Base-by-base conservation (phyloP, 2,888 invertebrate species). In the Latrodectus hesperus region DNA sequence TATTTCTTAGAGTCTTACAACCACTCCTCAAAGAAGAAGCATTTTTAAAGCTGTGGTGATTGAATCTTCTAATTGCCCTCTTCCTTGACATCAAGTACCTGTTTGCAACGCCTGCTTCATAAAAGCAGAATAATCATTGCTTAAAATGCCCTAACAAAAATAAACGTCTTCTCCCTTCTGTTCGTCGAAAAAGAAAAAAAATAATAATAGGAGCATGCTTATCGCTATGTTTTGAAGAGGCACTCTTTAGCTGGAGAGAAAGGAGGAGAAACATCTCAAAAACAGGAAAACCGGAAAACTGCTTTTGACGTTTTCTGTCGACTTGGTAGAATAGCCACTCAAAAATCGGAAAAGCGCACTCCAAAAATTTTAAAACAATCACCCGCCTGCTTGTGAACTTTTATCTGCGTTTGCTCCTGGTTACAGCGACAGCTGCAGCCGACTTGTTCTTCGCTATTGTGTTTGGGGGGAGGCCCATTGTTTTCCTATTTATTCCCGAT, bases 401-500 rank as follows among this genome's bases (percentile, higher is more conserved):
- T 60, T 60, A 60, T 60, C 60, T 60, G 60, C 60, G 12, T n/a
- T 60, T 60, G 79, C 14, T n/a, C 70, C 26, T 67, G 73, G 73
- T 67, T 74, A 67, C 81, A 38, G 11, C 52, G 73, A 73, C 81
- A 81, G 64, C 81, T 81, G 81, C 73, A 14, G 67, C 26, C 38
- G 81, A 81, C 81, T 77, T 77, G 26, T 14, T 52, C 53, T 8
- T 26, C 26, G 68, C 49, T 53, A 73, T 26, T 51, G 60, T 60
- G 65, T 74, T 81, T 26, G 67, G 26, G 64, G 49, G 9, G 75
- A 60, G 55, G 51, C n/a, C n/a, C 14, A 74, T 81, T 81, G 81
- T 81, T 67, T 73, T 65, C 65, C 38, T 64, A 51, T 81, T 81
- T 81, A 81, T 81, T 81, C 65, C 74, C 81, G 73, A 73, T 81